Evolutionary conservation across 2,888 invertebrate species (phyloP).

Genomic region (Drosophila diplacantha): DNA sequence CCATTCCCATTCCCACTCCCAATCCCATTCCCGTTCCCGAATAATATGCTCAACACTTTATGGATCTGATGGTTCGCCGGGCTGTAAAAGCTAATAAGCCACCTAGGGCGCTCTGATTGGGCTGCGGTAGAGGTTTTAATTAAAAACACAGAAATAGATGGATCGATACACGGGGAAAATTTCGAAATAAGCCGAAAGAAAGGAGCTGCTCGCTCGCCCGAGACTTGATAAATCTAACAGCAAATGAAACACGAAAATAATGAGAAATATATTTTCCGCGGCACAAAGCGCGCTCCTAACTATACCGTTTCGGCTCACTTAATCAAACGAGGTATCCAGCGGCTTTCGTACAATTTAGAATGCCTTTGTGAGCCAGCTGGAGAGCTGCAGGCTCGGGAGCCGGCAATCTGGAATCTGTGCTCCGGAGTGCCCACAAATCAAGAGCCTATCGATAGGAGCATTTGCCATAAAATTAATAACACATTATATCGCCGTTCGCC

Average conservation of each 20-base stretch:
- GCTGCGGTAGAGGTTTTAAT: conserved; percentile 74
- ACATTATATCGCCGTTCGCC: conserved; percentile 61
- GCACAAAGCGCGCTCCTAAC: conserved; percentile 57
- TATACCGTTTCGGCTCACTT: conserved; percentile 61
- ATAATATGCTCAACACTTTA: conserved; percentile 69
- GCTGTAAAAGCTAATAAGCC: conserved; percentile 73
- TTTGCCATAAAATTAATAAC: conserved; percentile 72
- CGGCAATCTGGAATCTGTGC: conserved; percentile 3
- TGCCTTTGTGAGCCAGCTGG: conserved; percentile 58
- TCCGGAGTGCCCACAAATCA: conserved; percentile 31
- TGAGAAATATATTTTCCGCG: conserved; percentile 67
- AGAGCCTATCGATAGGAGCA: conserved; percentile 51
- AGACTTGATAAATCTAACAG: conserved; percentile 63
- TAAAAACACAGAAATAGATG: conserved; percentile 62
- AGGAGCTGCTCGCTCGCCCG: conserved; percentile 45
- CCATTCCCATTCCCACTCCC: conserved; percentile 5
- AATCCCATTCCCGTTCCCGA: conserved; percentile 37
- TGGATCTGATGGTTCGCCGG: conserved; percentile 36
- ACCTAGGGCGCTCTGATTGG: conserved; percentile 76
- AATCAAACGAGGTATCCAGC: conserved; percentile 76
- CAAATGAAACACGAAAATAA: conserved; percentile 72
- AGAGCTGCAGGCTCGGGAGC: conserved; percentile 16
- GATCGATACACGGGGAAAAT: conserved; percentile 26
- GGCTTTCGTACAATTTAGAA: conserved; percentile 68
- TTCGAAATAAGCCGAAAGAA: conserved; percentile 32